phyloP scores from a whole-genome alignment of 2,888 invertebrate genomes.

The Notocelia uddmanniana region DNA sequence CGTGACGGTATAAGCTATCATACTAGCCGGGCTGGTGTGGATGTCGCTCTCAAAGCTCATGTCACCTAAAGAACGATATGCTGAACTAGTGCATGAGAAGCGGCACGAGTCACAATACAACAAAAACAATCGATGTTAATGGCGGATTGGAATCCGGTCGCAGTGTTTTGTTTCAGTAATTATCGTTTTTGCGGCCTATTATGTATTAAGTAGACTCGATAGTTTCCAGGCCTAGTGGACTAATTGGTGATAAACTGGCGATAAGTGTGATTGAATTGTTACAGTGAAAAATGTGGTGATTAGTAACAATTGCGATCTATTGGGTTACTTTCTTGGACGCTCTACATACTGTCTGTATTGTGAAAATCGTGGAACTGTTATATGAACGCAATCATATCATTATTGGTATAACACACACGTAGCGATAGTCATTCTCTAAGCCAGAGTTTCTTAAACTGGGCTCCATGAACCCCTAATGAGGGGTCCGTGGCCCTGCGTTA shows the following conservation, averaged over 20 bases:
- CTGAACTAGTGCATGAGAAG: slow-evolving; percentile 59
- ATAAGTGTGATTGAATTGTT: slow-evolving; percentile 8
- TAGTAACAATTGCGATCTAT: slow-evolving; percentile 4
- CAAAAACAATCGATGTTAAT: slow-evolving; percentile 43
- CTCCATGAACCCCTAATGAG: too few relatives aligned
- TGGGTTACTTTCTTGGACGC: slow-evolving; percentile 17
- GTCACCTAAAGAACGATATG: slow-evolving; percentile 25
- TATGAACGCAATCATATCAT: background rate
- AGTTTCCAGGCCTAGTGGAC: slow-evolving; percentile 32
- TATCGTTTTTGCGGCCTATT: slow-evolving; percentile 34
- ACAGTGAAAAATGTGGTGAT: slow-evolving; percentile 12
- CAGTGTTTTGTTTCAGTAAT: slow-evolving; percentile 33
- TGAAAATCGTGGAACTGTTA: background rate
- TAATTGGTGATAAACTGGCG: slow-evolving; percentile 28
- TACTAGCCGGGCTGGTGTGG: too few relatives aligned
- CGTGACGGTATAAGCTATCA: too few relatives aligned
- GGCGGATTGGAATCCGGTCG: slow-evolving; percentile 34
- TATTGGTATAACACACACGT: too few relatives aligned
- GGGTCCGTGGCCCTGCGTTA: too few relatives aligned
- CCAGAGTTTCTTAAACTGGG: too few relatives aligned
- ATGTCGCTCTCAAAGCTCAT: background rate
- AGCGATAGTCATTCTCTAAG: too few relatives aligned
- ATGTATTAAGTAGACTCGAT: slow-evolving; percentile 27
- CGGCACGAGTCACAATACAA: slow-evolving; percentile 47
- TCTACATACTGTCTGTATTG: slow-evolving; percentile 14